A percentile compares a stretch with the other conserved stretches of the same genome.
phyloP scores from a whole-genome alignment of 2,797 vertebrate species.

The Pangasius macronema region DNA sequence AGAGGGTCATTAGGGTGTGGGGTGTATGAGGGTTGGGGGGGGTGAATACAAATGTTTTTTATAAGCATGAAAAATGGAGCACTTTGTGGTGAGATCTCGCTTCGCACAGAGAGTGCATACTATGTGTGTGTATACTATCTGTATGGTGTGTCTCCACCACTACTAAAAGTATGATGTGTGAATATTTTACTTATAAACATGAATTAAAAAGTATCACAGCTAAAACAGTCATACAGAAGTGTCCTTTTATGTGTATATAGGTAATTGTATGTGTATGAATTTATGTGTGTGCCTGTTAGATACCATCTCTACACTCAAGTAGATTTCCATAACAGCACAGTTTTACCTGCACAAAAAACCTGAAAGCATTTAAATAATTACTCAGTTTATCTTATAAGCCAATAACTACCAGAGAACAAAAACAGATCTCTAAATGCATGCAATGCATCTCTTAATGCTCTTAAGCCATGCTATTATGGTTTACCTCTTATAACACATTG shows the following conservation, averaged over 20 bases:
- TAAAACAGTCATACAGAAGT: neutral
- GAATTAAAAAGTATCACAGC: neutral
- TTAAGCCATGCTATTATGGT: neutral
- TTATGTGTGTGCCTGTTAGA: neutral
- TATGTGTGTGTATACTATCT: neutral
- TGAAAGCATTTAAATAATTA: neutral
- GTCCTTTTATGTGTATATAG: neutral
- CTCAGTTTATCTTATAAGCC: neutral
- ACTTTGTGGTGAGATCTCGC: neutral
- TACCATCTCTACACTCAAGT: neutral
- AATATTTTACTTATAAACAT: neutral
- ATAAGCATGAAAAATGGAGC: constrained; percentile 7
- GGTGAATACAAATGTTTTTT: constrained; percentile 25
- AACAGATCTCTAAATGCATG: neutral
- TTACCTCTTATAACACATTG: neutral
- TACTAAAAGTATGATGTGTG: neutral
- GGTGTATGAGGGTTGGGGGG: constrained; percentile 2
- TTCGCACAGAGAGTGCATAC: constrained; percentile 47
- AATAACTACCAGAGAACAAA: neutral
- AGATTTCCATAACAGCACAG: neutral
- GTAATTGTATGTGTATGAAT: neutral
- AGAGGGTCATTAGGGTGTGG: constrained; percentile 10
- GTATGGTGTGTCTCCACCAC: neutral
- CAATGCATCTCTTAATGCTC: neutral
- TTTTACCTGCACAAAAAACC: neutral